Evolutionary conservation across 1,140 invertebrate species (phyloP), one percentile per base, ranked within the genome.

Genomic region (Aphelinus certus): DNA sequence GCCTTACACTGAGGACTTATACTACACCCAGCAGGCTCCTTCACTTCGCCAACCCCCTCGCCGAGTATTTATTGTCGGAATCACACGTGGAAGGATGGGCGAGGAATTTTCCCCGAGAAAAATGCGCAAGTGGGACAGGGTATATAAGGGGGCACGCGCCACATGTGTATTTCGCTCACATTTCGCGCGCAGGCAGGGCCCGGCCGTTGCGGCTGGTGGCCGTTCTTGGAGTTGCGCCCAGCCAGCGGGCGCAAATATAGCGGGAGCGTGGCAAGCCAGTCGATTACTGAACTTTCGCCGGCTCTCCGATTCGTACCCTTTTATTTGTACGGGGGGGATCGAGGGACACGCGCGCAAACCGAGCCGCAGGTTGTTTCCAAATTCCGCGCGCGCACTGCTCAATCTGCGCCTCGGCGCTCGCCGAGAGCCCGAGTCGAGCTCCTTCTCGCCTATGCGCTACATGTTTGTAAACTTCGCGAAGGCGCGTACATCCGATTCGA

Each of bases 201-300:
- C 53, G 48, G 62, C 53, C 60, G 57, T 66, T 47, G 55, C 55
- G 51, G 63, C 51, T 43, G 45, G 53, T 56, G 26, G 60, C 42
- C 56, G 56, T 47, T 73, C 55, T 72, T 73, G 71, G 71, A 66
- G 62, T 65, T 66, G 71, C 66, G 26, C 63, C 71, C 65, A 73
- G 9, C 26, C 26, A 26, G 26, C 26, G 46, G 66, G 55, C 55
- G 71, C 71, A 73, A 73, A 73, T 73, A 73, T 73, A 65, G 63
- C 46, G 61, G 1, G 63, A 4, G 26, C 7, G 63, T 5, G 7
- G 5, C 1, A 60, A 43, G 42, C 55, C 47, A 73, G 71, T 73
- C 63, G 61, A 73, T 73, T 62, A 51, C 53, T 58, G 63, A 73
- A 66, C 63, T 60, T 73, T 73, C 26, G 53, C 45, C 66, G 10